Evolutionary conservation across 2,888 invertebrate species (phyloP).

Genomic region (Drosophila buzzatii): DNA sequence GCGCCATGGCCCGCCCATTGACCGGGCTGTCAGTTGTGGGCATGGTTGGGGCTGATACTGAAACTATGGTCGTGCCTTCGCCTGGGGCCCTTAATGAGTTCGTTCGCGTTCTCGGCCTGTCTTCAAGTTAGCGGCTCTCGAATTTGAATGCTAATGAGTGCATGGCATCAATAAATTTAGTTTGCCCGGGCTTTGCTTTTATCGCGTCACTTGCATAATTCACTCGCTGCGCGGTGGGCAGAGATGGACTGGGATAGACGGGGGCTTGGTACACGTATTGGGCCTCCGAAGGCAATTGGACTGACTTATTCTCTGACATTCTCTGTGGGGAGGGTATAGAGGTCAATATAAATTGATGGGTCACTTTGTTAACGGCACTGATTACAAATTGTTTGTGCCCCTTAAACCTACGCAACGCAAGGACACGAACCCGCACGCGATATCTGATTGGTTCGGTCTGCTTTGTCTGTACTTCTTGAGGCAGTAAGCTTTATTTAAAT

Average conservation of each 20-base stretch:
- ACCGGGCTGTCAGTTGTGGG: conserved; percentile 44
- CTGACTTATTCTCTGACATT: conserved; percentile 14
- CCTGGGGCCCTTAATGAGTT: conserved; percentile 71
- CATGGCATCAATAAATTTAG: conserved; percentile 81
- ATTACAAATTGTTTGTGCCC: conserved; percentile 73
- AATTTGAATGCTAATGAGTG: conserved; percentile 82
- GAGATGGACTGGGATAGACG: conserved; percentile 13
- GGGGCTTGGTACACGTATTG: not conserved
- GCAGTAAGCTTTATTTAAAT: not conserved
- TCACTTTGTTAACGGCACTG: conserved; percentile 78
- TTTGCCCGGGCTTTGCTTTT: conserved; percentile 77
- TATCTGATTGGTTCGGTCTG: conserved; percentile 20
- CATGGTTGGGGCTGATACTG: conserved; percentile 17
- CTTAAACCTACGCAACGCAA: conserved; percentile 19
- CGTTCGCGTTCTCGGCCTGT: conserved; percentile 50
- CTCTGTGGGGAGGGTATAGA: conserved; percentile 45
- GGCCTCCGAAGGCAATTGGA: not conserved
- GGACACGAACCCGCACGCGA: conserved; percentile 20
- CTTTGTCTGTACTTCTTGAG: not conserved
- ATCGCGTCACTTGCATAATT: conserved; percentile 80
- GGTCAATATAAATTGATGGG: conserved; percentile 77
- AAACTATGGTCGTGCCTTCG: conserved; percentile 20
- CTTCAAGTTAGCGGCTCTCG: conserved; percentile 60
- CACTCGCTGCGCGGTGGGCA: conserved; percentile 49
- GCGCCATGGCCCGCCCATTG: conserved; percentile 69